These are phyloP conservation scores for Neodiprion pinetum DNA, from an alignment of 1,140 invertebrate genomes.

Conservation along the genomic window DNA sequence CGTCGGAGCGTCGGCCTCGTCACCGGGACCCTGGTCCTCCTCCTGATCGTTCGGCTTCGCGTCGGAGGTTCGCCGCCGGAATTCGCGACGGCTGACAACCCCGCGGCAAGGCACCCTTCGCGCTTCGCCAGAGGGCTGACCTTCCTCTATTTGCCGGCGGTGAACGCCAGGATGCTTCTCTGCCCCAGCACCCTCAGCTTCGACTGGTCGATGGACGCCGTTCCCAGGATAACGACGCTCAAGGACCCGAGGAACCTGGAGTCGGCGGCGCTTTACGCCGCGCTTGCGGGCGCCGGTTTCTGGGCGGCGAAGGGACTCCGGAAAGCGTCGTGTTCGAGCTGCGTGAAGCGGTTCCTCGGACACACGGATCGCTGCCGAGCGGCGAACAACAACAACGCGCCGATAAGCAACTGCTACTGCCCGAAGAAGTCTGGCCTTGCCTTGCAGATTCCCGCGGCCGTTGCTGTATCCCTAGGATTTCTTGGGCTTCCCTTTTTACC, in stretches of 20 bases:
- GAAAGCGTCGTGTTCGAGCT: conserved; percentile 50
- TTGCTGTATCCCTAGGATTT: conserved; percentile 75
- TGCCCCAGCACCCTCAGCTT: conserved; percentile 86
- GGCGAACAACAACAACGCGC: conserved; percentile 61
- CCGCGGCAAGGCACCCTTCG: conserved; percentile 79
- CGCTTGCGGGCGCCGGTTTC: conserved; percentile 51
- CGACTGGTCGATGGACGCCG: conserved; percentile 95
- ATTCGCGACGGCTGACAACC: conserved; percentile 91
- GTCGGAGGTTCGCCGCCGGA: conserved; percentile 64
- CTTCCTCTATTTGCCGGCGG: conserved; percentile 86
- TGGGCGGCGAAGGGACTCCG: conserved; percentile 50
- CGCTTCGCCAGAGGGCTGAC: conserved; percentile 78
- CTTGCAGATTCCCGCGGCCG: conserved; percentile 51
- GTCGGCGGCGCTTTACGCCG: conserved; percentile 74
- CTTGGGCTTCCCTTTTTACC: conserved; percentile 91
- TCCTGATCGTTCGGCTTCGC: conserved; percentile 51
- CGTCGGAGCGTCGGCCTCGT: conserved; percentile 48
- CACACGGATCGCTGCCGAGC: conserved; percentile 60
- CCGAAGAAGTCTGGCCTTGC: conserved; percentile 37
- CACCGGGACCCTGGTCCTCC: conserved; percentile 51
- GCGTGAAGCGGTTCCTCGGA: conserved; percentile 51
- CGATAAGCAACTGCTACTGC: conserved; percentile 55
- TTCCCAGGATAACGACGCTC: conserved; percentile 78
- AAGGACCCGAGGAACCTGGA: conserved; percentile 79
- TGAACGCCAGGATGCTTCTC: conserved; percentile 84